Evolutionary conservation across 2,797 vertebrate genomes (phyloP).

Genomic region (Tympanoctomys barrerae): DNA sequence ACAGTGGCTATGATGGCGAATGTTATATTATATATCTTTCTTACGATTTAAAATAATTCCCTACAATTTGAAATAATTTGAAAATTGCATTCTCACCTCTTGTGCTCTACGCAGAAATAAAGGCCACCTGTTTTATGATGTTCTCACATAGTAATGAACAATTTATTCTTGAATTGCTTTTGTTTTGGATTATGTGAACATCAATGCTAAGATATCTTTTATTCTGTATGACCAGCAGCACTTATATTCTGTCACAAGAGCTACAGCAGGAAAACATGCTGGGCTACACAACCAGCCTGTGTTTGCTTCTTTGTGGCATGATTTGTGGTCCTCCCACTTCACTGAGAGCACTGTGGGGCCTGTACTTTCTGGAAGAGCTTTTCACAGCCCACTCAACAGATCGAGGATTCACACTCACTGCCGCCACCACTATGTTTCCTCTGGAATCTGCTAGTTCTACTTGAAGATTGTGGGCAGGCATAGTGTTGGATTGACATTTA

Average conservation of each 20-base stretch:
- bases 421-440: background rate
- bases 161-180: background rate
- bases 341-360: background rate
- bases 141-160: background rate
- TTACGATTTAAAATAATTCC: background rate
- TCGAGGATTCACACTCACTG: background rate
- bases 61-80: background rate
- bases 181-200: background rate
- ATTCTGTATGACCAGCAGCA: background rate
- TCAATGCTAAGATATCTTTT: background rate
- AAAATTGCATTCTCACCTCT: background rate
- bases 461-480: background rate
- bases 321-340: background rate
- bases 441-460: background rate
- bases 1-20: background rate
- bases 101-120: background rate
- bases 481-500: background rate
- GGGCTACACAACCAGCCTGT: background rate
- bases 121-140: background rate
- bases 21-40: background rate
- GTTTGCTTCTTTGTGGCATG: background rate
- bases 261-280: background rate
- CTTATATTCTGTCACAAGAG: background rate
- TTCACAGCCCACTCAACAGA: background rate
- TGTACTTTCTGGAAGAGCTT: background rate